Conservation (phyloP, 2,113 vertebrate genomes). For the Ammospiza nelsoni region DNA sequence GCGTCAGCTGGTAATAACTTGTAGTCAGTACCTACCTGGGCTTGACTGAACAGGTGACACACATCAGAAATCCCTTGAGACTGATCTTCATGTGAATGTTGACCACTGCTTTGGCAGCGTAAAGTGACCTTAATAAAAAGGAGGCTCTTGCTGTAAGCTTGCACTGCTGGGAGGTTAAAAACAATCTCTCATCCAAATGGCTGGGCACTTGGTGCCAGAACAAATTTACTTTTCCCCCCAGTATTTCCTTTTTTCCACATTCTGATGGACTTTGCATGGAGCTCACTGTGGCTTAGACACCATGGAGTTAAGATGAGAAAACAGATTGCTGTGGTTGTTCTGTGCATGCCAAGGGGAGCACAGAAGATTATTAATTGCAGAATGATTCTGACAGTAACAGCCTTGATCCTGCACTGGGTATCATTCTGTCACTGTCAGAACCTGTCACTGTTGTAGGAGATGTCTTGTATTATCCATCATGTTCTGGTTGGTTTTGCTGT, state of each 20-base stretch:
- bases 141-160: not conserved
- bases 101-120: not conserved
- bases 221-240: not conserved
- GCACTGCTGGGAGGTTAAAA: not conserved
- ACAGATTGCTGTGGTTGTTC: not conserved
- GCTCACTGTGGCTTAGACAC: not conserved
- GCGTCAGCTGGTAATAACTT: not conserved
- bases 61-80: not conserved
- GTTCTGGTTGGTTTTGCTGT: not conserved
- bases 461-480: not conserved
- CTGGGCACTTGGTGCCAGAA: not conserved
- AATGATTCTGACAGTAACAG: not conserved
- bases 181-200: not conserved
- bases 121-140: not conserved
- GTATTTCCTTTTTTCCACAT: not conserved
- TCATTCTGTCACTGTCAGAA: not conserved
- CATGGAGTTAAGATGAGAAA: not conserved
- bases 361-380: slow-evolving; percentile 12
- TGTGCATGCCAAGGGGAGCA: not conserved
- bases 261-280: not conserved
- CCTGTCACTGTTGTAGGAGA: not conserved
- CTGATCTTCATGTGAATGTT: not conserved
- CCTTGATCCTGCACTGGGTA: not conserved
- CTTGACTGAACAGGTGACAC: not conserved
- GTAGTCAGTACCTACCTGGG: not conserved